Base-by-base conservation (phyloP, 37 sponge, comb jelly and placozoan species). In the Mnemiopsis leidyi region DNA sequence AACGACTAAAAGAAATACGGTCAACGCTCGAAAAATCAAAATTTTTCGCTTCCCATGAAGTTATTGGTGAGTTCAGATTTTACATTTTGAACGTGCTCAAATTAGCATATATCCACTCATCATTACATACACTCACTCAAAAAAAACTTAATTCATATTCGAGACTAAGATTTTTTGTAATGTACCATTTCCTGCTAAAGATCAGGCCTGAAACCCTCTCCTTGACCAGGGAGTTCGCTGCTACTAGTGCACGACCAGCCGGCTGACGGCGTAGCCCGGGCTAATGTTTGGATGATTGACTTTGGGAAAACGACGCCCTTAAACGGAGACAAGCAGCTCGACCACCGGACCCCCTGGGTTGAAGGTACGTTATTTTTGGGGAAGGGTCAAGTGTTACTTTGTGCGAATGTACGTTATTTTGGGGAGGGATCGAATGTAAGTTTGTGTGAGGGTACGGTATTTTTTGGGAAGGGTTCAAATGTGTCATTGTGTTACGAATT, bases 291-390 rank as follows among this genome's bases (percentile, higher is more conserved):
- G 94, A 94, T 97, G 94, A 99, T 99, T 68, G 99, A 99, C 90
- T 99, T 99, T 95, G 99, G 97, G 23, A 99, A 99, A 93, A 97
- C 99, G 18, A 94, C 92, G 0, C 93, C 93, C 18, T 92, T 97
- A 0, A 96, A 95, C 2, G 69, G 33, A 0, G 96, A 94, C 0
- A 69, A 94, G 0, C 18, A 26, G 16, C 83, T 97, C 32, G 83
- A 96, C 37, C 99, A 97, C 92, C 75, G 92, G 0, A 37, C 76
- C 25, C 73, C 94, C 16, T 98, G 99, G 99, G 93, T 68, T 30
- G 95, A 95, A 68, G 99, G 99, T 79, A 79, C 21, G 82, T 79
- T n/a, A n/a, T n/a, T n/a, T n/a, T n/a, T n/a, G n/a, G n/a, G n/a
- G n/a, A n/a, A n/a, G n/a, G n/a, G n/a, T n/a, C n/a, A n/a, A n/a